These are phyloP conservation scores for Patella ulyssiponensis DNA, from an alignment of 2,888 invertebrate species.

Conservation along the genomic window DNA sequence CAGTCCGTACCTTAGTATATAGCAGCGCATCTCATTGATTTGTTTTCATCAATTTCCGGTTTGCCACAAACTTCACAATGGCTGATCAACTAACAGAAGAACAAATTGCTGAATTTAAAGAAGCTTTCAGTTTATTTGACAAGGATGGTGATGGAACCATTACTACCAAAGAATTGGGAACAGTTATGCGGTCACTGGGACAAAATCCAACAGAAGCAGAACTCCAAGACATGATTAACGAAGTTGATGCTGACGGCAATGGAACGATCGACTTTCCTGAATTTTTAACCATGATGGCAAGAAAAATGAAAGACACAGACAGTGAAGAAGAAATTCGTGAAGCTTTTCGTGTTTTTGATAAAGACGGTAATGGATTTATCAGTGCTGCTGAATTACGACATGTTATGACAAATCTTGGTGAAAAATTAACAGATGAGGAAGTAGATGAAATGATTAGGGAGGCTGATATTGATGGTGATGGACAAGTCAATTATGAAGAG, in stretches of 20 bases:
- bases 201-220: conserved; percentile 99
- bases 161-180: conserved; percentile 99
- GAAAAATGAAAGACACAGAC: conserved; percentile 99
- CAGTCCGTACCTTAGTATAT: neutral
- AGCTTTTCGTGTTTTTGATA: conserved; percentile 98
- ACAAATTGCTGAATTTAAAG: conserved; percentile 77
- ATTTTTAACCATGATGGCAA: conserved; percentile 99
- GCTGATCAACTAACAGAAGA: conserved; percentile 8
- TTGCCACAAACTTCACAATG: neutral
- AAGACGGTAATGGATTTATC: conserved; percentile 99
- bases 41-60: neutral
- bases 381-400: conserved; percentile 98
- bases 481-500: conserved; percentile 74
- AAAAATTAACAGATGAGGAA: conserved; percentile 99
- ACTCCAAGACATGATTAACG: conserved; percentile 99
- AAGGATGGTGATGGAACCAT: conserved; percentile 99
- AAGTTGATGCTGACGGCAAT: conserved; percentile 96
- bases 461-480: conserved; percentile 99
- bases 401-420: conserved; percentile 99
- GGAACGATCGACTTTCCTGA: conserved; percentile 99
- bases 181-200: conserved; percentile 97
- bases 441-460: conserved; percentile 99
- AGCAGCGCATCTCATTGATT: neutral
- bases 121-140: conserved; percentile 99
- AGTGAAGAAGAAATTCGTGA: conserved; percentile 97